Evolutionary conservation across 2,113 vertebrate genomes (phyloP).

Genomic region (Chelonoidis abingdonii): DNA sequence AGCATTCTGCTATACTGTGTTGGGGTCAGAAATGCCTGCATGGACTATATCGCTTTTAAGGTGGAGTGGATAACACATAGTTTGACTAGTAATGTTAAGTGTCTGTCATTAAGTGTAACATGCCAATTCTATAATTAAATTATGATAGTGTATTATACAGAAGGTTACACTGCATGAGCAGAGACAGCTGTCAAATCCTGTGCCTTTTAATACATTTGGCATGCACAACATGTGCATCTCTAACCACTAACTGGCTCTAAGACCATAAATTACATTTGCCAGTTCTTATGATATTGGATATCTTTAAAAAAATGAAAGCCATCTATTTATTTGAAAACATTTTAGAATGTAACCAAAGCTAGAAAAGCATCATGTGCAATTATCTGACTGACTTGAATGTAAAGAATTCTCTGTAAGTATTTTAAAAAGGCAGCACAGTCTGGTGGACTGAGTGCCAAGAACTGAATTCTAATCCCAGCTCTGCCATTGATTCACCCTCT

Average conservation of each 20-base stretch:
- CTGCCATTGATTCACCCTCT: not conserved
- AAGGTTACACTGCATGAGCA: slow-evolving; percentile 61
- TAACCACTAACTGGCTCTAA: slow-evolving; percentile 61
- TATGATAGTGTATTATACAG: slow-evolving; percentile 73
- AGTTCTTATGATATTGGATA: slow-evolving; percentile 14
- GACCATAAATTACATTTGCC: slow-evolving; percentile 58
- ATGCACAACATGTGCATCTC: slow-evolving; percentile 61
- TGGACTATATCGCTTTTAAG: slow-evolving; percentile 40
- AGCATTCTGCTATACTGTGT: slow-evolving; percentile 12
- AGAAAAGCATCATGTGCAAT: not conserved
- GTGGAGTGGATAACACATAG: slow-evolving; percentile 58
- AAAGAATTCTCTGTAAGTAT: not conserved
- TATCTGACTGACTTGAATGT: not conserved
- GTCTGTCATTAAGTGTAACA: slow-evolving; percentile 65
- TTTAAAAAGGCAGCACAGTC: not conserved
- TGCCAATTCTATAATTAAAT: slow-evolving; percentile 77
- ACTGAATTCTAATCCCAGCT: not conserved
- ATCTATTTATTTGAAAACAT: slow-evolving; percentile 8
- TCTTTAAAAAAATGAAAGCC: slow-evolving; percentile 37
- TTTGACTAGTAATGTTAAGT: slow-evolving; percentile 67
- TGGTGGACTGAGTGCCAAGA: not conserved
- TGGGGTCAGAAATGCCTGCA: slow-evolving; percentile 55
- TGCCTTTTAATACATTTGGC: slow-evolving; percentile 65
- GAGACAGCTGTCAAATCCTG: slow-evolving; percentile 71
- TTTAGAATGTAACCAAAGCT: slow-evolving; percentile 27